These are phyloP conservation scores for Megaceryle alcyon DNA, from an alignment of 2,797 vertebrate genomes.

Conservation along the genomic window DNA sequence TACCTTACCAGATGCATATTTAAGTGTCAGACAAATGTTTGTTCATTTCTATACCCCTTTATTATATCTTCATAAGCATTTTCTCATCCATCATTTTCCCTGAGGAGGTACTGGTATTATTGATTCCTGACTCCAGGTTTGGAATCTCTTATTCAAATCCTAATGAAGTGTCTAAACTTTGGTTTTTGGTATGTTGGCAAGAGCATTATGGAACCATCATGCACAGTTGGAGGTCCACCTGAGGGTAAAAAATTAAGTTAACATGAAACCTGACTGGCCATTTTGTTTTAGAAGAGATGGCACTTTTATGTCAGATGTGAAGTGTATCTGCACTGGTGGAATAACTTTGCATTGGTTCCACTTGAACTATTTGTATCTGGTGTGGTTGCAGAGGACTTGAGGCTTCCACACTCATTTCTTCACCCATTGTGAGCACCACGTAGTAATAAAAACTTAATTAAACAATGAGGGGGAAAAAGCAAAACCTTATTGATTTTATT, in stretches of 20 bases:
- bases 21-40: neutral
- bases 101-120: neutral
- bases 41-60: neutral
- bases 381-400: neutral
- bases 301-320: neutral
- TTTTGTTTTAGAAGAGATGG: neutral
- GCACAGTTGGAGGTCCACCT: neutral
- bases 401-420: neutral
- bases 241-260: neutral
- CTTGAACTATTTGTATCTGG: neutral
- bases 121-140: neutral
- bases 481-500: constrained; percentile 24
- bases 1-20: neutral
- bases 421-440: neutral
- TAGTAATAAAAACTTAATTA: constrained; percentile 40
- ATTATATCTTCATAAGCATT: neutral
- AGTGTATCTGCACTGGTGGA: neutral
- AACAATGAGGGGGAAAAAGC: neutral
- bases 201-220: neutral
- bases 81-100: neutral
- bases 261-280: neutral
- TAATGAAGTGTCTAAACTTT: neutral
- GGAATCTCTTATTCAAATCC: neutral
- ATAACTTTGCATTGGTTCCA: neutral
- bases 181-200: neutral